Conservation (phyloP, 2,113 vertebrate species). For the Mobula birostris region DNA sequence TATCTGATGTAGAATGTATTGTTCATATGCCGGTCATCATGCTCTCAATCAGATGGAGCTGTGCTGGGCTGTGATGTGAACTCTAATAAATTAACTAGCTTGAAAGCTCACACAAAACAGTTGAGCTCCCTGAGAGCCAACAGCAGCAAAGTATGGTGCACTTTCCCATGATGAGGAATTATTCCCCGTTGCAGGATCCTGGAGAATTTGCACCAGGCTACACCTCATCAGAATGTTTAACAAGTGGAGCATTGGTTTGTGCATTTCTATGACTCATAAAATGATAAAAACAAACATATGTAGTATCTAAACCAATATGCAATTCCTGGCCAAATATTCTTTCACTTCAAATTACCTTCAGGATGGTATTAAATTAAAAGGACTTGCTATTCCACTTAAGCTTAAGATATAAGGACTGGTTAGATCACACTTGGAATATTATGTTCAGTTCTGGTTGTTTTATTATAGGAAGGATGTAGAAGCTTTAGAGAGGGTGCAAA, state of each 20-base stretch:
- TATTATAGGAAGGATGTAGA: no score
- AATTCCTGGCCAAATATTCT: background rate
- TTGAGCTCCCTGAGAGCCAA: background rate
- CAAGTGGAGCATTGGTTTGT: background rate
- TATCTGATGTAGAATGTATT: background rate
- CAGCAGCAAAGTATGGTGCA: background rate
- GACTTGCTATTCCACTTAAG: background rate
- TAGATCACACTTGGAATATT: no score
- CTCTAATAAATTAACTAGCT: background rate
- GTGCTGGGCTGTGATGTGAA: background rate
- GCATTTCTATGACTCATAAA: background rate
- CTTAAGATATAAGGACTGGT: background rate
- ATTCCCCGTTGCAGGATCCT: background rate
- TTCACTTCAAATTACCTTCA: background rate
- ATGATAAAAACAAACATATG: background rate
- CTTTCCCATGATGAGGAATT: background rate
- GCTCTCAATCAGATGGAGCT: background rate
- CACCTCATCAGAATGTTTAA: background rate
- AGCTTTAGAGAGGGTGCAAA: no score
- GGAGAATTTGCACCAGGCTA: background rate
- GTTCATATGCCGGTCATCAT: background rate
- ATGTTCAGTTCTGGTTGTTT: no score
- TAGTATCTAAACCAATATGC: background rate
- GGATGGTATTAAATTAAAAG: background rate
- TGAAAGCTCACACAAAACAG: background rate